A percentile compares a stretch with the other conserved stretches of the same genome.
These are phyloP conservation scores for Cariama cristata DNA, from an alignment of 2,113 vertebrate genomes.

Conservation along the genomic window DNA sequence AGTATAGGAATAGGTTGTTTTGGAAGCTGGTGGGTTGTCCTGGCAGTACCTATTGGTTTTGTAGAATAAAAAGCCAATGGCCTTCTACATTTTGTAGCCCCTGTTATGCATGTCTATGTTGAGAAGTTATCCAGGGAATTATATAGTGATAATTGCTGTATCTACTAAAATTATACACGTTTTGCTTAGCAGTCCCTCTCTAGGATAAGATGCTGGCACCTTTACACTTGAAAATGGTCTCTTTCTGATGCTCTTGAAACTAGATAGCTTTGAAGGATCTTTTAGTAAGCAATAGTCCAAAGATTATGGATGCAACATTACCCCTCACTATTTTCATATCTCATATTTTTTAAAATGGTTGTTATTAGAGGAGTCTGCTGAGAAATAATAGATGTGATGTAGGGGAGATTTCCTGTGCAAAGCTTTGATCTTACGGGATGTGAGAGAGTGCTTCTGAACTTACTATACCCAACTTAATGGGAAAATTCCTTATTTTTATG, in stretches of 20 bases:
- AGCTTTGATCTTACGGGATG: not conserved
- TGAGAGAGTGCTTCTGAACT: not conserved
- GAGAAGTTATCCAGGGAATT: not conserved
- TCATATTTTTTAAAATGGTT: not conserved
- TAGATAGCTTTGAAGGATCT: not conserved
- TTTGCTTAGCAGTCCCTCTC: not conserved
- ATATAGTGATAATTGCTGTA: not conserved
- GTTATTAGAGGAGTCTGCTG: not conserved
- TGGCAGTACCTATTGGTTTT: not conserved
- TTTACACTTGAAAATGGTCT: not conserved
- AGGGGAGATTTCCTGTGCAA: not conserved
- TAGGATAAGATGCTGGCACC: not conserved
- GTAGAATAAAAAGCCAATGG: not conserved
- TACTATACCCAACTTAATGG: not conserved
- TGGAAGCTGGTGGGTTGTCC: not conserved
- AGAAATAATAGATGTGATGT: not conserved
- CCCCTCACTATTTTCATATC: not conserved
- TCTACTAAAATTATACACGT: not conserved
- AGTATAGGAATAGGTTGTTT: not conserved
- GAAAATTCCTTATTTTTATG: not conserved
- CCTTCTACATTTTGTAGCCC: not conserved
- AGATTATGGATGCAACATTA: not conserved
- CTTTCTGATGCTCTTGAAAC: not conserved
- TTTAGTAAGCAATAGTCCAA: not conserved
- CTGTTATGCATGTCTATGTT: not conserved